A percentile compares a stretch with the other conserved stretches of the same genome.
These are phyloP conservation scores for Epinephelus fuscoguttatus DNA, from an alignment of 2,113 vertebrate genomes.

Conservation along the genomic window DNA sequence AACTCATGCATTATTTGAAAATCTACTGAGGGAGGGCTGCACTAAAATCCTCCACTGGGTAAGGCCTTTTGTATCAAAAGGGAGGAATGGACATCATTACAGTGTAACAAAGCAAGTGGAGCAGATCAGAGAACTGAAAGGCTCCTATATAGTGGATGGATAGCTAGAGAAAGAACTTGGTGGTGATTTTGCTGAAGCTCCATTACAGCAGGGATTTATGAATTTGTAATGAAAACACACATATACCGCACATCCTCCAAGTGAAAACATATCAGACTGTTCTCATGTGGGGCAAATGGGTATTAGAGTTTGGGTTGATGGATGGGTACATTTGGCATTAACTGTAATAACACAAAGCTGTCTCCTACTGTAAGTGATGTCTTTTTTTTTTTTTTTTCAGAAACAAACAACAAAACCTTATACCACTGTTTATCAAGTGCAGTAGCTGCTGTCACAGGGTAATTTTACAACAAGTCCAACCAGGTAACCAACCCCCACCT, in stretches of 20 bases:
- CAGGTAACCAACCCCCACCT: neutral
- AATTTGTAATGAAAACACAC: neutral
- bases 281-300: neutral
- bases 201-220: neutral
- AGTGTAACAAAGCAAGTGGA: slow-evolving; percentile 40
- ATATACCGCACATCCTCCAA: neutral
- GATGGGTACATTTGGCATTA: neutral
- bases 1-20: slow-evolving; percentile 27
- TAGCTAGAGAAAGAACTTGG: neutral
- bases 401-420: too few species aligned
- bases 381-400: neutral
- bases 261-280: slow-evolving; percentile 11
- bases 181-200: slow-evolving; percentile 9
- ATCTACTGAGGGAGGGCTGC: neutral
- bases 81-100: slow-evolving; percentile 22
- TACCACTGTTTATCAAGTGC: too few species aligned
- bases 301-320: neutral
- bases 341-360: slow-evolving; percentile 7
- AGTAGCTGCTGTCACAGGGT: neutral
- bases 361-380: neutral
- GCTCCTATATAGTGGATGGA: slow-evolving; percentile 3
- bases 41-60: slow-evolving; percentile 12
- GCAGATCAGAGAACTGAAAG: slow-evolving; percentile 23
- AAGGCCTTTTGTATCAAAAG: slow-evolving; percentile 8
- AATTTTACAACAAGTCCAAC: neutral